These are phyloP conservation scores for Corythoichthys haematopterus DNA, from an alignment of 2,113 vertebrate species.

Conservation along the genomic window DNA sequence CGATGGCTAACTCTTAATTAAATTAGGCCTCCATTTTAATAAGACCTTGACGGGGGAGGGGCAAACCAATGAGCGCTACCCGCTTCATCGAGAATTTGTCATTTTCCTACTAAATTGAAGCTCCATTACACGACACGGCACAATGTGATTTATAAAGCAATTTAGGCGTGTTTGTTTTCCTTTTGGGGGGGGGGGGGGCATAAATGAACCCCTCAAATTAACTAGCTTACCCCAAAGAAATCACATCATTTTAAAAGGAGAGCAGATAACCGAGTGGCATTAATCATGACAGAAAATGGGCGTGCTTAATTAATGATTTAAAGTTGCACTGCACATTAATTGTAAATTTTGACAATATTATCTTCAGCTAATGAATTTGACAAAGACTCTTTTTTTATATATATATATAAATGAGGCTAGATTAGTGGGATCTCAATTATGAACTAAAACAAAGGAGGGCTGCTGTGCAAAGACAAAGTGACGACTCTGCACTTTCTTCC, in stretches of 20 bases:
- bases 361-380: constrained; percentile 76
- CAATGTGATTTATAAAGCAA: constrained; percentile 85
- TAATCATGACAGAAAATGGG: constrained; percentile 77
- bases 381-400: constrained; percentile 56
- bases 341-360: constrained; percentile 77
- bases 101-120: constrained; percentile 76
- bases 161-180: constrained; percentile 88
- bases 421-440: constrained; percentile 80
- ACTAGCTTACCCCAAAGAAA: constrained; percentile 51
- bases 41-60: constrained; percentile 88
- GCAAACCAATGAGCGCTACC: constrained; percentile 96
- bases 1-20: constrained; percentile 88
- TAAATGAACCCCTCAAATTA: constrained; percentile 88
- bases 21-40: constrained; percentile 94
- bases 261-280: constrained; percentile 83
- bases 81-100: constrained; percentile 95
- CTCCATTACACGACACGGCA: constrained; percentile 80
- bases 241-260: constrained; percentile 80
- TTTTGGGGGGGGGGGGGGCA: constrained; percentile 64
- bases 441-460: constrained; percentile 75
- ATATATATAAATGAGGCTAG: constrained; percentile 52
- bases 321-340: constrained; percentile 75
- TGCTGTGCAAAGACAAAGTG: constrained; percentile 68
- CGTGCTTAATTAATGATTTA: constrained; percentile 75
- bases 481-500: constrained; percentile 71